Base-by-base conservation (phyloP, 2,888 invertebrate species). In the Amphipoea oculea region DNA sequence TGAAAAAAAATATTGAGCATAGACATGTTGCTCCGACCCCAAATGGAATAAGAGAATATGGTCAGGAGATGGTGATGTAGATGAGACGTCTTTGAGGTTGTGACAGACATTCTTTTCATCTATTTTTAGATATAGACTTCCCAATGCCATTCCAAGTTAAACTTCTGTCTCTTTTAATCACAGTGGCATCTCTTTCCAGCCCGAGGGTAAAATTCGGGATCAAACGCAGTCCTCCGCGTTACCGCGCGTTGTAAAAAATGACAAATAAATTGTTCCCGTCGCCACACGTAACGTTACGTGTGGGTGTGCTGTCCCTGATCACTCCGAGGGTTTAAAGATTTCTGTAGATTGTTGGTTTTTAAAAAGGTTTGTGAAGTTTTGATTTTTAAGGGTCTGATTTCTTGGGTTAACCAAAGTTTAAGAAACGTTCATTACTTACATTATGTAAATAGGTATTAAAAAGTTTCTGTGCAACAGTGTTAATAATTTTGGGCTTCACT, bases 211-310 rank as follows among this genome's bases (percentile, higher is more conserved):
- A 86, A 86, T 78, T 82, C 73, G 79, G 84, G 88, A 88, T 88
- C 87, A 89, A 87, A 87, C 79, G 81, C 75, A 82, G 67, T 71
- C 75, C 66, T 60, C 57, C 20, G 20, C 67, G 74, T 72, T 54
- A 85, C 75, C 42, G 42, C 72, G 70, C 68, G 68, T 82, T 85
- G 78, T 81, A 86, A 88, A 88, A 87, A 88, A 84, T 82, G 78
- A 88, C 82, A 83, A 86, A 88, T 81, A 88, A 84, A 87, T 86
- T 87, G 85, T 85, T 57, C 83, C 65, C 74, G 40, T 69, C 73
- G 67, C 81, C 79, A 63, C 86, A 69, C 62, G 75, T 73, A 62
- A 36, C 45, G 54, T 23, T 42, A 67, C 6, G 60, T 36, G 63
- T 29, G 3, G 71, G 54, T 67, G 40, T 51, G 2, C 65, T 77